phyloP scores from a whole-genome alignment of 2,113 vertebrate species.

The Cercopithecus mona region DNA sequence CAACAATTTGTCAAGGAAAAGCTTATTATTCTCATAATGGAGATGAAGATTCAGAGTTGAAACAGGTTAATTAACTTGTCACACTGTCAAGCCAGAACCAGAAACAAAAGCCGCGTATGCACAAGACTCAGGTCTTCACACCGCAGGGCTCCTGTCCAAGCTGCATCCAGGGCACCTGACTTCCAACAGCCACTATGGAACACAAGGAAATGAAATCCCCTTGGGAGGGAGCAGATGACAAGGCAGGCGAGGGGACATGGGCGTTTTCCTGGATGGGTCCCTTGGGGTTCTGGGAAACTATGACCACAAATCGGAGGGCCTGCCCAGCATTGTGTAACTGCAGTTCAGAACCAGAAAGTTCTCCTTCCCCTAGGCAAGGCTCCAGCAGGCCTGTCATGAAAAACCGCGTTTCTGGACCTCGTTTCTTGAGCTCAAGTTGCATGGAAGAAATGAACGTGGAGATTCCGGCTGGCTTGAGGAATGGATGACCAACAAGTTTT shows the following conservation, averaged over 20 bases:
- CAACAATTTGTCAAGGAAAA: background rate
- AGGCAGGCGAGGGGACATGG: background rate
- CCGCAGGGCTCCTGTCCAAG: accelerated
- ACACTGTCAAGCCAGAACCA: background rate
- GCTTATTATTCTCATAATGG: background rate
- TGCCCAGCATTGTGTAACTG: background rate
- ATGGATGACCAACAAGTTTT: background rate
- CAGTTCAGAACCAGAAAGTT: background rate
- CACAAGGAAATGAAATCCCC: constrained; percentile 19
- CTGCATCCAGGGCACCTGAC: background rate
- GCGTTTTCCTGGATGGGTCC: constrained; percentile 20
- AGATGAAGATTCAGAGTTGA: background rate
- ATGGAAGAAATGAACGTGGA: background rate
- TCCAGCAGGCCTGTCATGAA: background rate
- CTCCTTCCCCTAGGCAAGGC: background rate
- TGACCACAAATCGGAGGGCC: constrained; percentile 22
- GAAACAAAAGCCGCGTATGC: background rate
- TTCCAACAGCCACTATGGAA: background rate
- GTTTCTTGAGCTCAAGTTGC: background rate
- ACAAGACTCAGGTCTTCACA: background rate
- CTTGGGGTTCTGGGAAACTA: constrained; percentile 58
- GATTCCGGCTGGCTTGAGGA: background rate
- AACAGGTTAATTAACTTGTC: background rate
- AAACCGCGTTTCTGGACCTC: constrained; percentile 19
- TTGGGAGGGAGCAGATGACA: background rate